These are phyloP conservation scores for Eutrigla gurnardus DNA, from an alignment of 2,797 vertebrate genomes.

Conservation along the genomic window DNA sequence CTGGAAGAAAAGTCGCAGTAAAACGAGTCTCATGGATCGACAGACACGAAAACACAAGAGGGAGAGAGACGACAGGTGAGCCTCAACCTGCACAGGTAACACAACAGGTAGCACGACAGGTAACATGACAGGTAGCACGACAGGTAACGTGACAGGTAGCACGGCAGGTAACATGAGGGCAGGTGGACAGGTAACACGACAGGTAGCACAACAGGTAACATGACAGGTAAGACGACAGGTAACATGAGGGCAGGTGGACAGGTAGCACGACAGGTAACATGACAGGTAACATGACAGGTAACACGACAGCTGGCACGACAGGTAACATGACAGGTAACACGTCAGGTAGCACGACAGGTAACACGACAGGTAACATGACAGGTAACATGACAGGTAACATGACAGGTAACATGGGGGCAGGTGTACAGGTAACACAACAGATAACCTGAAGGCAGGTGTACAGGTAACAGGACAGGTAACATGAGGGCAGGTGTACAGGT, in stretches of 20 bases:
- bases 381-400: not conserved
- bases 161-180: too few species aligned
- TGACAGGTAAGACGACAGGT: too few species aligned
- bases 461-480: not conserved
- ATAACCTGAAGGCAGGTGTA: not conserved
- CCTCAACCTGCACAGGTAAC: not conserved
- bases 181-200: not conserved
- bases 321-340: not conserved
- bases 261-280: not conserved
- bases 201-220: not conserved
- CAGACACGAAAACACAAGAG: slow-evolving; percentile 94
- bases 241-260: too few species aligned
- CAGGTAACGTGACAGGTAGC: too few species aligned
- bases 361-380: too few species aligned
- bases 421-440: not conserved
- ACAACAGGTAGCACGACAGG: not conserved
- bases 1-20: slow-evolving; percentile 97
- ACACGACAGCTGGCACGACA: too few species aligned
- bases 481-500: not conserved
- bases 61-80: slow-evolving; percentile 93
- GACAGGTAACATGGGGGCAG: not conserved
- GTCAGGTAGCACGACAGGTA: not conserved
- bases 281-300: not conserved
- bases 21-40: slow-evolving; percentile 96
- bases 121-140: not conserved